Conservation (phyloP, 2,888 invertebrate species). For the Mycalesis mineus region DNA sequence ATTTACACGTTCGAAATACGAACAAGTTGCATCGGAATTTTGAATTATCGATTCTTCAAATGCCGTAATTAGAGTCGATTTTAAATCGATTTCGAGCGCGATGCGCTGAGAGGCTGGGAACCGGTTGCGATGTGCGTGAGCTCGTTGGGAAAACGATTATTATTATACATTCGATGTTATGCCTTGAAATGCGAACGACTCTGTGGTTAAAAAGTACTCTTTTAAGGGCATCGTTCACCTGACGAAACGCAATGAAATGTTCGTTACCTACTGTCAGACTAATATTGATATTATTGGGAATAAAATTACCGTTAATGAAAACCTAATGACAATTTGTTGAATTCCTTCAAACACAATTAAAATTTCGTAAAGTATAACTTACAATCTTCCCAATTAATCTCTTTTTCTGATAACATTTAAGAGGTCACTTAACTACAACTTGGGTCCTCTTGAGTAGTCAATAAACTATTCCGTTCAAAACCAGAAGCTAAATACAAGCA, state of each 20-base stretch:
- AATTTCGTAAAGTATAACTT: too few relatives aligned
- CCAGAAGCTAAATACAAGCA: background rate
- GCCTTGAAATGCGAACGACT: constrained; percentile 44
- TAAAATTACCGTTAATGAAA: too few relatives aligned
- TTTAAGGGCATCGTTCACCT: background rate
- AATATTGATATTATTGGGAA: too few relatives aligned
- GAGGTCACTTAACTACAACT: too few relatives aligned
- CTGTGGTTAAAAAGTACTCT: background rate
- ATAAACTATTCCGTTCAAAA: background rate
- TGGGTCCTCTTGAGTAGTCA: too few relatives aligned
- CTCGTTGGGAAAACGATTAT: constrained; percentile 64
- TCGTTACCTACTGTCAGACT: too few relatives aligned
- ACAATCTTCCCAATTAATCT: too few relatives aligned
- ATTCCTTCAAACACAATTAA: too few relatives aligned
- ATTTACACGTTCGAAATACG: constrained; percentile 5
- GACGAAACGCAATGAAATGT: too few relatives aligned
- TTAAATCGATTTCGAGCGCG: constrained; percentile 23
- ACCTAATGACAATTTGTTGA: too few relatives aligned
- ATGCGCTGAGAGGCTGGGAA: constrained; percentile 33
- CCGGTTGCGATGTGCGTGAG: constrained; percentile 59
- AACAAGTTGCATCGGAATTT: constrained; percentile 2
- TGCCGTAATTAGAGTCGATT: constrained; percentile 31
- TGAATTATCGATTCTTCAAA: constrained; percentile 23
- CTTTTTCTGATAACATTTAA: too few relatives aligned
- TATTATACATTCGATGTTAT: constrained; percentile 47